Percentiles rank a stretch among this genome's conserved stretches.
Evolutionary conservation across 2,797 vertebrate species (phyloP).

Genomic region (Megalops cyprinoides): DNA sequence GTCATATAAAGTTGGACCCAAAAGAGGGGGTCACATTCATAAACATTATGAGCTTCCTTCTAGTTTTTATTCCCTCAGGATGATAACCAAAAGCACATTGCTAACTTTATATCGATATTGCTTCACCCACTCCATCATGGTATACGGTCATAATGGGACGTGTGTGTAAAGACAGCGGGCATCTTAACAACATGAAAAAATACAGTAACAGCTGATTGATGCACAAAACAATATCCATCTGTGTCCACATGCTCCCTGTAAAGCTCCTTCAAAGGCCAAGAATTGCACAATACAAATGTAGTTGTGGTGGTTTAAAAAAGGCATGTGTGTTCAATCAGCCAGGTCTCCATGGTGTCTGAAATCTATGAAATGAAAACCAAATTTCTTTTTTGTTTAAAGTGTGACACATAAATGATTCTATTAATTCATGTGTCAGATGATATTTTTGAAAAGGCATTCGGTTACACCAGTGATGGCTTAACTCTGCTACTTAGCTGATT

Average conservation of each 20-base stretch:
- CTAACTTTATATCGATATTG: background rate
- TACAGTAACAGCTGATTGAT: constrained; percentile 23
- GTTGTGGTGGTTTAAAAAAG: constrained; percentile 56
- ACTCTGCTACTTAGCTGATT: constrained; percentile 19
- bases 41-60: constrained; percentile 48
- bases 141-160: background rate
- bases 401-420: constrained; percentile 28
- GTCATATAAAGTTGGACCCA: constrained; percentile 47
- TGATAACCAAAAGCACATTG: constrained; percentile 36
- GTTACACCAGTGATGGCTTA: constrained; percentile 29
- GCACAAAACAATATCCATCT: background rate
- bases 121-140: background rate
- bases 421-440: constrained; percentile 30
- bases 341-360: constrained; percentile 53
- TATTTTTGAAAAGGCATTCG: constrained; percentile 37
- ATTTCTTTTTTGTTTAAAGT: constrained; percentile 40
- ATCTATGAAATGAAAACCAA: constrained; percentile 49
- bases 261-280: constrained; percentile 18
- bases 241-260: constrained; percentile 13
- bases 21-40: constrained; percentile 50
- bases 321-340: constrained; percentile 75
- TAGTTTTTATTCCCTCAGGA: constrained; percentile 44
- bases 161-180: constrained; percentile 12
- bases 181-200: constrained; percentile 9
- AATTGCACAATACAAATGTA: constrained; percentile 67